Evolutionary conservation across 2,113 vertebrate genomes (phyloP).

Genomic region (Stercorarius parasiticus): DNA sequence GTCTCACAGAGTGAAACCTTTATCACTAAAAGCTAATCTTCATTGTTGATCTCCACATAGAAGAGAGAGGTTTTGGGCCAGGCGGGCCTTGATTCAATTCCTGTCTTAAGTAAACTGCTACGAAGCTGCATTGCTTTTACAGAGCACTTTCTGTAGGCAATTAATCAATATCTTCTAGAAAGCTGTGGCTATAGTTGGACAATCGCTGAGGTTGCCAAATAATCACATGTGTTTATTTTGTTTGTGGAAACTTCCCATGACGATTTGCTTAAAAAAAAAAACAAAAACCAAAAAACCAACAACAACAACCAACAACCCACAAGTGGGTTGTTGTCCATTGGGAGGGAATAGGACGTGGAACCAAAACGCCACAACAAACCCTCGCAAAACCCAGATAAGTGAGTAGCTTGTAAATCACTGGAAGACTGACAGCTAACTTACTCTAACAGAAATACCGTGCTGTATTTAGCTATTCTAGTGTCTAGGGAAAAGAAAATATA

Average conservation of each 20-base stretch:
- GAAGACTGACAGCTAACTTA: not conserved
- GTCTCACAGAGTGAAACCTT: not conserved
- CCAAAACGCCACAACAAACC: not conserved
- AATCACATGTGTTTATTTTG: not conserved
- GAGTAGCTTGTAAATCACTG: not conserved
- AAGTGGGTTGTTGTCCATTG: not conserved
- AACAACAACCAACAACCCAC: not conserved
- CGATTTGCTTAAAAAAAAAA: not conserved
- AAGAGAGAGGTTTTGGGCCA: not conserved
- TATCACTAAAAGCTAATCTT: not conserved
- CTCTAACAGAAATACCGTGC: not conserved
- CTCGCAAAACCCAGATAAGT: not conserved
- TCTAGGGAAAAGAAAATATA: not conserved
- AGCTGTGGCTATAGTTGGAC: not conserved
- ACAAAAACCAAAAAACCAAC: too few relatives aligned
- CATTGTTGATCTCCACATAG: not conserved
- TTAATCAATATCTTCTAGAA: constrained; percentile 6
- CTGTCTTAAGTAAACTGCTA: not conserved
- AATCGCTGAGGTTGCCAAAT: not conserved
- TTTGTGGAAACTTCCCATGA: not conserved
- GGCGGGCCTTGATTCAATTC: not conserved
- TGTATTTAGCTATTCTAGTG: not conserved
- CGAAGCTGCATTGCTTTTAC: not conserved
- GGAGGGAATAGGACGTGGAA: not conserved
- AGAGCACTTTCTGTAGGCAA: not conserved